Evolutionary conservation across 1,140 invertebrate species (phyloP).

Genomic region (Tetramorium parvispinum): DNA sequence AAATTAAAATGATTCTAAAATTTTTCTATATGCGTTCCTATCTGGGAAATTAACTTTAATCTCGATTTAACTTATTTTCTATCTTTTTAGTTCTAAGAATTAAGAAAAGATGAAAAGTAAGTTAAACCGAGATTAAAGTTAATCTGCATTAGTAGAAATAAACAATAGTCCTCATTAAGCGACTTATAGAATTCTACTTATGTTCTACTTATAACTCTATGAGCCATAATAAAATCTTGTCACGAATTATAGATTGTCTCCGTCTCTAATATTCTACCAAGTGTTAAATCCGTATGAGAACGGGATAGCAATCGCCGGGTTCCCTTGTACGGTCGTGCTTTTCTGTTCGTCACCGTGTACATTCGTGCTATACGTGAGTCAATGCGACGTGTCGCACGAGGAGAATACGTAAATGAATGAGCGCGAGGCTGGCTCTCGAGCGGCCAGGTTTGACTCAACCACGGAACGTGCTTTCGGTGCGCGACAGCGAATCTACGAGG

Average conservation of each 20-base stretch:
- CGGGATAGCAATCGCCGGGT: not conserved
- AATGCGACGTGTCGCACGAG: slow-evolving; percentile 68
- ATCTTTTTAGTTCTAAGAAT: too few species aligned
- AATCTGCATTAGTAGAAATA: too few species aligned
- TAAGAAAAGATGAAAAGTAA: too few species aligned
- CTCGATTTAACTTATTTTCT: too few species aligned
- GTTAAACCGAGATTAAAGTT: too few species aligned
- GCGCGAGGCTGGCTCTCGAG: slow-evolving; percentile 4
- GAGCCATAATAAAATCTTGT: not conserved
- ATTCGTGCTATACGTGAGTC: slow-evolving; percentile 75
- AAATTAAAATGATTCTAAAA: too few species aligned
- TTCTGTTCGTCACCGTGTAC: slow-evolving; percentile 63
- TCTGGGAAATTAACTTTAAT: too few species aligned
- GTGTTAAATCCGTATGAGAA: not conserved
- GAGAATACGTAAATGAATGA: slow-evolving; percentile 71
- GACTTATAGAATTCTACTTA: too few species aligned
- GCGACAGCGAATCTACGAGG: slow-evolving; percentile 70
- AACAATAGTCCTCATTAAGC: too few species aligned
- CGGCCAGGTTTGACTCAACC: slow-evolving; percentile 60
- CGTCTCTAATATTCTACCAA: not conserved
- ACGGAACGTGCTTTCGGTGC: slow-evolving; percentile 5
- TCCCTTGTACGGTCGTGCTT: slow-evolving; percentile 1
- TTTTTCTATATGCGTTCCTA: too few species aligned
- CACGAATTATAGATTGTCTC: not conserved
- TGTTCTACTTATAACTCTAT: not conserved